Evolutionary conservation across 2,113 vertebrate genomes (phyloP), one percentile per base, ranked within the genome.

Genomic region (Melanotaenia duboulayi): DNA sequence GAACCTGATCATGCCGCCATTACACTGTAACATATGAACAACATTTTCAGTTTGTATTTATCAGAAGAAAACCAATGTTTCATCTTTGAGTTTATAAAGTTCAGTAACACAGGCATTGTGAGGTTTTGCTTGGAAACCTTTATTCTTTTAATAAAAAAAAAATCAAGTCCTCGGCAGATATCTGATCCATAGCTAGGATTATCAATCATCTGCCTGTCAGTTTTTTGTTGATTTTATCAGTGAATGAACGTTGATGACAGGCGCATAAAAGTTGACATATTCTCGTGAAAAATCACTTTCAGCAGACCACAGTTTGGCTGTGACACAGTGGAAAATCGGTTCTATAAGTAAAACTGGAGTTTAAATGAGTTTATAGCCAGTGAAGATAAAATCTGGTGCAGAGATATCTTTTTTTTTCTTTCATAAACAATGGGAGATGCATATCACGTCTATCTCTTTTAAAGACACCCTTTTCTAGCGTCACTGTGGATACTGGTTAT

Each of bases 401-500:
- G 2, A 39, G 37, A 5, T 11, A 8, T 4, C 3, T 17, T 4
- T 37, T 62, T 50, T 50, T 62, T 62, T 14, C 13, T 12, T 51
- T 44, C 5, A 44, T 17, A 44, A 28, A 44, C 39, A 50, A 17
- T 14, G 42, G 25, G 16, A 35, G 13, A 52, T 52, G 8, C 46
- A 32, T 66, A 48, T 50, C 10, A 58, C 52, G 28, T 55, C 25
- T 48, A 65, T 69, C n/a, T 59, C 25, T 65, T 10, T 73, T 63
- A 61, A 69, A 25, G 13, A 74, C 37, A 49, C 44, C 28, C 69
- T 74, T 72, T 83, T 74, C 73, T 77, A 80, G 60, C 37, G 28
- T 71, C 69, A 46, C 28, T 67, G 39, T 65, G 60, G 48, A 74
- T 61, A 23, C 2, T 40, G 22, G n/a, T 8, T 13, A 49, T 23